These are phyloP conservation scores for Cydia splendana DNA, from an alignment of 1,140 invertebrate species.

Conservation along the genomic window DNA sequence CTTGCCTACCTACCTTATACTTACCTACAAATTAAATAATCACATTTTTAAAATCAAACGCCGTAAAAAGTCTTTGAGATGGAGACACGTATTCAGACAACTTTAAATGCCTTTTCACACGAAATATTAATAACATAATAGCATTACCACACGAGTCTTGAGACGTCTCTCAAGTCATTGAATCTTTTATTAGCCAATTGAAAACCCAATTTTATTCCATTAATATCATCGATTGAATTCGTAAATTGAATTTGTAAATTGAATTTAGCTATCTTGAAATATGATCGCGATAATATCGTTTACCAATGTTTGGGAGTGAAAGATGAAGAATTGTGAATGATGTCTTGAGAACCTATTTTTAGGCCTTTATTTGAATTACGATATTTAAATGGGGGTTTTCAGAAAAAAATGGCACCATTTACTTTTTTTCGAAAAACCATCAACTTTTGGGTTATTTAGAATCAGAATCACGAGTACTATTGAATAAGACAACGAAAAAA, in stretches of 20 bases:
- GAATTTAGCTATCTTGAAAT: constrained; percentile 4
- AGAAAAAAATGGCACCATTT: too few relatives aligned
- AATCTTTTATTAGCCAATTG: constrained; percentile 30
- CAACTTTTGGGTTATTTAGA: too few relatives aligned
- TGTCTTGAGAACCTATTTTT: background rate
- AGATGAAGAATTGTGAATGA: constrained; percentile 8
- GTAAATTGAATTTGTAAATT: background rate
- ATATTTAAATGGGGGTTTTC: too few relatives aligned
- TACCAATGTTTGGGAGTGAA: background rate
- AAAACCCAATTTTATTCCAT: constrained; percentile 18
- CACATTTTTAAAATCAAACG: too few relatives aligned
- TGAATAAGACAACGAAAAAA: too few relatives aligned
- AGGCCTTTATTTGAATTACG: too few relatives aligned
- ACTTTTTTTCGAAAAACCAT: too few relatives aligned
- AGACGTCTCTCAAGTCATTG: constrained; percentile 17
- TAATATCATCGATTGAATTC: constrained; percentile 4
- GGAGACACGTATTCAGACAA: too few relatives aligned
- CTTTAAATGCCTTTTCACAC: background rate
- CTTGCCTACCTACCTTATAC: too few relatives aligned
- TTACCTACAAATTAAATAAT: too few relatives aligned
- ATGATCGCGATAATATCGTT: constrained; percentile 9
- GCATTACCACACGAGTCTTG: background rate
- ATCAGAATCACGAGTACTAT: too few relatives aligned
- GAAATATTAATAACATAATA: background rate
- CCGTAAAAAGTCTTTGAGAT: too few relatives aligned